These are phyloP conservation scores for Mellilla xanthometata DNA, from an alignment of 2,888 invertebrate species.

Conservation along the genomic window DNA sequence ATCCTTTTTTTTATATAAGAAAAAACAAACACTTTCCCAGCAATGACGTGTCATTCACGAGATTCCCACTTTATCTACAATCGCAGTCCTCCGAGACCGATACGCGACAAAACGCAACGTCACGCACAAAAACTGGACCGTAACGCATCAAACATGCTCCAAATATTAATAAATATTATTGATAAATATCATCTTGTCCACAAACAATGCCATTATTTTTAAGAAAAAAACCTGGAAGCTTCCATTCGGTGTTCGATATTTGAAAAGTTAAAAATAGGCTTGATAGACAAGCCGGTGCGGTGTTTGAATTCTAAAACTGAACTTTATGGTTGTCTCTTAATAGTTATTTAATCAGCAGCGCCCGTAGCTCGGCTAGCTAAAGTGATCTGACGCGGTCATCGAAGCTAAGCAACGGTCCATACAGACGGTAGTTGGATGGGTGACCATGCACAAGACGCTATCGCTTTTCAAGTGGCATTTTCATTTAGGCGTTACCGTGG, in stretches of 20 bases:
- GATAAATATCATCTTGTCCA: slow-evolving; percentile 72
- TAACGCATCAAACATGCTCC: slow-evolving; percentile 53
- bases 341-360: too few relatives aligned
- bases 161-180: slow-evolving; percentile 64
- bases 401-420: too few relatives aligned
- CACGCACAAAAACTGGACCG: slow-evolving; percentile 51
- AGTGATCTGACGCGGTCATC: too few relatives aligned
- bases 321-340: slow-evolving; percentile 54
- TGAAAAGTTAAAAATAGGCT: slow-evolving; percentile 54
- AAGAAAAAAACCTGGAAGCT: slow-evolving; percentile 66
- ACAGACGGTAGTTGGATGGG: too few relatives aligned
- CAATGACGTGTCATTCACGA: slow-evolving; percentile 13
- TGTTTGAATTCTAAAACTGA: slow-evolving; percentile 58
- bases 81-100: slow-evolving; percentile 12
- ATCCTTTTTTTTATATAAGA: too few relatives aligned
- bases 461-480: too few relatives aligned
- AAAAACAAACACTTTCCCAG: background rate
- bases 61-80: slow-evolving; percentile 14
- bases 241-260: slow-evolving; percentile 51
- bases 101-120: slow-evolving; percentile 50
- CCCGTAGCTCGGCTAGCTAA: too few relatives aligned
- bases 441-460: too few relatives aligned
- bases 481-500: too few relatives aligned
- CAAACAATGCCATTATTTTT: slow-evolving; percentile 78
- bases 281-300: slow-evolving; percentile 61